Evolutionary conservation across 2,797 vertebrate genomes (phyloP).

Genomic region (Syndactyla subalaris): DNA sequence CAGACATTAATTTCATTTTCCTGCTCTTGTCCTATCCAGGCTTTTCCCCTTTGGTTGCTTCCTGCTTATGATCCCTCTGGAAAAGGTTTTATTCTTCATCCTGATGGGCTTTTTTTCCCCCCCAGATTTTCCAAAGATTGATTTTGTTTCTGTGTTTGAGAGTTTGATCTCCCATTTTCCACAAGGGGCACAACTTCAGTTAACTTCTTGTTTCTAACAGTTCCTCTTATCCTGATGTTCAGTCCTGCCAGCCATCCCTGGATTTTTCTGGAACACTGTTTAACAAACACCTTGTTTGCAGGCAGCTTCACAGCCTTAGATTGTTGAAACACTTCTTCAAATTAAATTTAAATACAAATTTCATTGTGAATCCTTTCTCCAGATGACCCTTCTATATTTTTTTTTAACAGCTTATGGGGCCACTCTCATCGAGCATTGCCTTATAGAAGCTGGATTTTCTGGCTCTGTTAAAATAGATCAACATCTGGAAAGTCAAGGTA

Average conservation of each 20-base stretch:
- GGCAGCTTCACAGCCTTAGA: neutral
- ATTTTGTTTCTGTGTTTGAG: neutral
- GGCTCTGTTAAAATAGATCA: constrained; percentile 84
- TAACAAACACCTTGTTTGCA: neutral
- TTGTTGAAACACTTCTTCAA: neutral
- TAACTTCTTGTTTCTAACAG: neutral
- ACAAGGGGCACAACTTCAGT: neutral
- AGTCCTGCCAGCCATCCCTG: neutral
- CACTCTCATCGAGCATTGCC: constrained; percentile 93
- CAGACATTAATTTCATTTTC: neutral
- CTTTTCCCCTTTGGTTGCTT: neutral
- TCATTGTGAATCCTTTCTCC: neutral
- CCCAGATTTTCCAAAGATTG: neutral
- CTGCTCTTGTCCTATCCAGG: neutral
- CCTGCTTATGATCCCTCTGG: neutral
- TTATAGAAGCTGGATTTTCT: constrained; percentile 86
- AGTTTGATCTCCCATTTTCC: neutral
- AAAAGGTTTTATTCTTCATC: neutral
- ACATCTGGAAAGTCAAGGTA: constrained; percentile 79
- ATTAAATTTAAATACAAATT: neutral
- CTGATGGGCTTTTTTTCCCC: neutral
- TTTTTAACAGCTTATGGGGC: constrained; percentile 85
- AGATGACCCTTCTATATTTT: neutral
- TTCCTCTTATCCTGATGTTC: neutral
- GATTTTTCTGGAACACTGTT: neutral